Evolutionary conservation across 1,140 invertebrate species (phyloP).

Genomic region (Ephestia elutella): DNA sequence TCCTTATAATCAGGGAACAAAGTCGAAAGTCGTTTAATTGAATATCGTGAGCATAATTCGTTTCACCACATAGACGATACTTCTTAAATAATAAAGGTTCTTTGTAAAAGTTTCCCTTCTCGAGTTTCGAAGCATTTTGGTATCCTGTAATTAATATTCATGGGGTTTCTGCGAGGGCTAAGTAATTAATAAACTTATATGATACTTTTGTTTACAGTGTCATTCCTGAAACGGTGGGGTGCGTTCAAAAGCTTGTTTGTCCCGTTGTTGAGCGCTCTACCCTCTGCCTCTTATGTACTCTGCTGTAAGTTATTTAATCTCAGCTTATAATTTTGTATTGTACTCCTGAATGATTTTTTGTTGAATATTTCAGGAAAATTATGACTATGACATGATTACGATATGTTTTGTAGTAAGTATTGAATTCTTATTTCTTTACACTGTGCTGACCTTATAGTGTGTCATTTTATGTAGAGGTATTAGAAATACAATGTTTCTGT

Average conservation of each 20-base stretch:
- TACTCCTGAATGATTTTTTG: conserved; percentile 7
- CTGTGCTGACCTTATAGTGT: too few relatives aligned
- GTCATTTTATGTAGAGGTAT: too few relatives aligned
- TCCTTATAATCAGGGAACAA: conserved; percentile 24
- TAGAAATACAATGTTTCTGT: too few relatives aligned
- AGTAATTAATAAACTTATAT: conserved; percentile 75
- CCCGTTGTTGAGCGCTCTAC: conserved; percentile 19
- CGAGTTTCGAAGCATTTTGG: conserved; percentile 69
- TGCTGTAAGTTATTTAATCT: conserved; percentile 11
- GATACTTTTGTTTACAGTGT: conserved; percentile 74
- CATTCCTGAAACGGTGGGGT: conserved; percentile 51
- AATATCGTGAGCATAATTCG: conserved; percentile 47
- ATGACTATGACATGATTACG: too few relatives aligned
- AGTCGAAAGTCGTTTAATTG: conserved; percentile 25
- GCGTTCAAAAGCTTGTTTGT: conserved; percentile 30
- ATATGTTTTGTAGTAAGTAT: too few relatives aligned
- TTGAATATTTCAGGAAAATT: background rate
- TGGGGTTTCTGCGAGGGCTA: conserved; percentile 62
- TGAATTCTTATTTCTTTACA: too few relatives aligned
- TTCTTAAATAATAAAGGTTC: conserved; percentile 74
- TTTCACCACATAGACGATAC: conserved; percentile 59
- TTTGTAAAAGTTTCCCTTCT: conserved; percentile 73
- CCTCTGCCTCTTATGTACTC: conserved; percentile 1
- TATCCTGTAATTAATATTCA: conserved; percentile 73
- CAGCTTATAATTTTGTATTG: conserved; percentile 2